These are phyloP conservation scores for Palaemon carinicauda DNA, from an alignment of 1,140 invertebrate species.

Conservation along the genomic window DNA sequence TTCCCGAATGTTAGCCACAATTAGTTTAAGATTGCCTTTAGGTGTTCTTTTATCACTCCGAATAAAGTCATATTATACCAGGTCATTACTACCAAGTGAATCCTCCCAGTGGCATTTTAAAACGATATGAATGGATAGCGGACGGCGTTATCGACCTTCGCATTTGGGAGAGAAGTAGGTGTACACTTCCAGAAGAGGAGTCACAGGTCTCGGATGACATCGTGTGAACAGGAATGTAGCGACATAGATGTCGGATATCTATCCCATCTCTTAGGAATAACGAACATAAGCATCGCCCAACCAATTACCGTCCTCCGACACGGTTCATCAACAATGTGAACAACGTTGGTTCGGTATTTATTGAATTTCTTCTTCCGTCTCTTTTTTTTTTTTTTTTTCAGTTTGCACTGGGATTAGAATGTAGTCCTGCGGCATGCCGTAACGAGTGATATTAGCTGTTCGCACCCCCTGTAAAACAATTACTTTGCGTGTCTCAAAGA, in stretches of 20 bases:
- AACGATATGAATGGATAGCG: too few relatives aligned
- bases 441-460: neutral
- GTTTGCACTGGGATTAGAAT: neutral
- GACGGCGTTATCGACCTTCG: too few relatives aligned
- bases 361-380: neutral
- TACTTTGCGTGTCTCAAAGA: neutral
- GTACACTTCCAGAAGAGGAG: neutral
- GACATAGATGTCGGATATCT: neutral
- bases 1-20: too few relatives aligned
- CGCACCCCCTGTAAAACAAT: neutral
- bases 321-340: neutral
- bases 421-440: neutral
- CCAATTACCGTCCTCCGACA: neutral
- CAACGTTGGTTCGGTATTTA: neutral
- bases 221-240: neutral
- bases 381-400: too few relatives aligned
- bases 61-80: too few relatives aligned
- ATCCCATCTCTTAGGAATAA: neutral
- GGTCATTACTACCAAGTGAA: too few relatives aligned
- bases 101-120: too few relatives aligned
- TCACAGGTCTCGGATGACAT: too few relatives aligned
- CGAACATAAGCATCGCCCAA: neutral
- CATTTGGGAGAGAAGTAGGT: neutral
- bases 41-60: too few relatives aligned
- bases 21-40: too few relatives aligned